phyloP scores from a whole-genome alignment of 2,113 vertebrate genomes.

The Riparia riparia region DNA sequence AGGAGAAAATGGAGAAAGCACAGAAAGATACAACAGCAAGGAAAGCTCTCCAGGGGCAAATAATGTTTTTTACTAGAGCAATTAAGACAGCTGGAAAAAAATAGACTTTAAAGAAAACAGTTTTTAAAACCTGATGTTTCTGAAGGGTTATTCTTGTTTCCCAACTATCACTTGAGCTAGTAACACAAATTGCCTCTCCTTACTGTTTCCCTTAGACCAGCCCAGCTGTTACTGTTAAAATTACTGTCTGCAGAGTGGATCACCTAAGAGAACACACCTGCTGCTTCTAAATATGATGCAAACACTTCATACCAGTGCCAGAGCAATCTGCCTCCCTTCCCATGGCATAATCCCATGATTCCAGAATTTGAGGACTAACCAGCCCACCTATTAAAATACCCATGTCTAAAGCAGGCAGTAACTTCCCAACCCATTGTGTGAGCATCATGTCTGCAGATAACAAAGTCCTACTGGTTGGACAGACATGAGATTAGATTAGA shows the following conservation, averaged over 20 bases:
- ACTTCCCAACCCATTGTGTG: not conserved
- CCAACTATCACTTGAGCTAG: not conserved
- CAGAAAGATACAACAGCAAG: not conserved
- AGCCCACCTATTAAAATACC: not conserved
- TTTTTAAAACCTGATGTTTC: fast-evolving
- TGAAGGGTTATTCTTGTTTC: not conserved
- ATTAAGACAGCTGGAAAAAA: not conserved
- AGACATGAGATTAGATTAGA: not conserved
- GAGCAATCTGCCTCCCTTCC: not conserved
- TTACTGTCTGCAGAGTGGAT: not conserved
- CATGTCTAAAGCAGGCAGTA: not conserved
- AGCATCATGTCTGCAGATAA: not conserved
- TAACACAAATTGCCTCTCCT: not conserved
- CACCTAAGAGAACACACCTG: not conserved
- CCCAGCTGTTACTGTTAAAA: not conserved
- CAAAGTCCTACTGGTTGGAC: not conserved
- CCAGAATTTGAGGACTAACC: not conserved
- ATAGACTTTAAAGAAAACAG: not conserved
- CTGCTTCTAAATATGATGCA: not conserved
- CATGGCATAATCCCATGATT: not conserved
- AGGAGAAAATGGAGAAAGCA: not conserved
- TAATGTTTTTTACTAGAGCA: not conserved
- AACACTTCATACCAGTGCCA: not conserved
- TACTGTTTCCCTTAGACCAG: not conserved
- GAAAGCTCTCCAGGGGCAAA: not conserved